Conservation (phyloP, 2,113 vertebrate genomes). For the Panthera uncia region DNA sequence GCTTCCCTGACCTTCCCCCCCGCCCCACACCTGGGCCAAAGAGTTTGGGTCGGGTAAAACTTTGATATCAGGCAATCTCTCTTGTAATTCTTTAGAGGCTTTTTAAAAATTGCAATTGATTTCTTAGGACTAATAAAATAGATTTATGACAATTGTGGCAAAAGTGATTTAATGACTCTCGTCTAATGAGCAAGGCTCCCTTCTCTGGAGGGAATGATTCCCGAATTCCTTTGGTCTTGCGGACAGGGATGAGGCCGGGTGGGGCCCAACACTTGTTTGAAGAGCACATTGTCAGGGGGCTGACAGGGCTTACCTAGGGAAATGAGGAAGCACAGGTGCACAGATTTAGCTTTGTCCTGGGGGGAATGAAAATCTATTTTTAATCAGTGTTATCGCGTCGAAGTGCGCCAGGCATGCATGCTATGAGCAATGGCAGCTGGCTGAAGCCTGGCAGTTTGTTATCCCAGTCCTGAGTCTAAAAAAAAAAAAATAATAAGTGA, state of each 20-base stretch:
- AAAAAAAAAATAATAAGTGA: neutral
- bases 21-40: accelerated
- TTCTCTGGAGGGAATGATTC: neutral
- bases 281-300: neutral
- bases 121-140: neutral
- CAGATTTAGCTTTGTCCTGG: slow-evolving; percentile 17
- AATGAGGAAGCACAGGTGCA: slow-evolving; percentile 3
- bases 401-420: neutral
- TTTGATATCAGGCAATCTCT: neutral
- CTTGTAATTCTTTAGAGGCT: neutral
- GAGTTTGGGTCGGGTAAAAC: neutral
- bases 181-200: neutral
- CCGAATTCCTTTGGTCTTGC: neutral
- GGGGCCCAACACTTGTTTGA: neutral
- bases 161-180: neutral
- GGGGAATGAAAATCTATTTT: slow-evolving; percentile 61
- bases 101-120: neutral
- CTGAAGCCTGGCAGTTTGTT: neutral
- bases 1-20: too few relatives aligned
- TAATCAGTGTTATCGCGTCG: neutral
- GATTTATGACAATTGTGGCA: neutral
- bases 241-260: accelerated
- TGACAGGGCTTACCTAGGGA: slow-evolving; percentile 15
- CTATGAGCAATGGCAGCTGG: neutral
- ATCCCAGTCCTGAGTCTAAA: neutral